These are phyloP conservation scores for Rafetus swinhoei DNA, from an alignment of 2,113 vertebrate genomes.

Conservation along the genomic window DNA sequence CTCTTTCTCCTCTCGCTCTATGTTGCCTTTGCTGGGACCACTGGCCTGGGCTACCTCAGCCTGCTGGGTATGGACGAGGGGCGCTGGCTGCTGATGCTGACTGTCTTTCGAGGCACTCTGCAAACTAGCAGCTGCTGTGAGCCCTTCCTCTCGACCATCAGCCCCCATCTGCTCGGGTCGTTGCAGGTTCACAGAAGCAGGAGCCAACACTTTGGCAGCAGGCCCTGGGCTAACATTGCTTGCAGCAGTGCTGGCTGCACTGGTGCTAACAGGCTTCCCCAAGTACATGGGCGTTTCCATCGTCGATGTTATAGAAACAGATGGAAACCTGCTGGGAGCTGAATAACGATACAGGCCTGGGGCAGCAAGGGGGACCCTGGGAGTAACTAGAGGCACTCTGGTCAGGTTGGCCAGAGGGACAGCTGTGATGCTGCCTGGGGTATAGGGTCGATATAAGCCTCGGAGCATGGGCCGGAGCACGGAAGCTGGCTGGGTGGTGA, in stretches of 20 bases:
- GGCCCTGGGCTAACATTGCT: background rate
- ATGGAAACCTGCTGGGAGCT: conserved; percentile 76
- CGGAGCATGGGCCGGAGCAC: conserved; percentile 90
- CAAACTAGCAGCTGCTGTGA: conserved; percentile 19
- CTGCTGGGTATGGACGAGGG: conserved; percentile 5
- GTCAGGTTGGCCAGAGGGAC: conserved; percentile 92
- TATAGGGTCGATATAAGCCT: conserved; percentile 89
- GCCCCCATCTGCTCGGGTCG: conserved; percentile 57
- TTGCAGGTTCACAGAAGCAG: conserved; percentile 6
- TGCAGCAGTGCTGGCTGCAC: conserved; percentile 56
- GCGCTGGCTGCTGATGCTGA: background rate
- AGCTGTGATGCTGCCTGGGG: conserved; percentile 84
- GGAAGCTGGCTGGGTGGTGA: conserved; percentile 95
- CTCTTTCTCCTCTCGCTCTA: conserved; percentile 81
- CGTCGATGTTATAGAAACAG: conserved; percentile 73
- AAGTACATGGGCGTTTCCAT: conserved; percentile 91
- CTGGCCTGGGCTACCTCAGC: conserved; percentile 64
- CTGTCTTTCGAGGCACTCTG: conserved; percentile 70
- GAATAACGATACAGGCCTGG: conserved; percentile 88
- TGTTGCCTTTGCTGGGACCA: conserved; percentile 53
- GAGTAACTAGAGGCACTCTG: conserved; percentile 88
- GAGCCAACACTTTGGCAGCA: background rate
- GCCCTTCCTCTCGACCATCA: conserved; percentile 69
- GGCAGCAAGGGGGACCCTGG: conserved; percentile 87
- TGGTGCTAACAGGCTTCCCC: conserved; percentile 84